phyloP scores from a whole-genome alignment of 1,140 invertebrate genomes.

The Psilanteris sp. region DNA sequence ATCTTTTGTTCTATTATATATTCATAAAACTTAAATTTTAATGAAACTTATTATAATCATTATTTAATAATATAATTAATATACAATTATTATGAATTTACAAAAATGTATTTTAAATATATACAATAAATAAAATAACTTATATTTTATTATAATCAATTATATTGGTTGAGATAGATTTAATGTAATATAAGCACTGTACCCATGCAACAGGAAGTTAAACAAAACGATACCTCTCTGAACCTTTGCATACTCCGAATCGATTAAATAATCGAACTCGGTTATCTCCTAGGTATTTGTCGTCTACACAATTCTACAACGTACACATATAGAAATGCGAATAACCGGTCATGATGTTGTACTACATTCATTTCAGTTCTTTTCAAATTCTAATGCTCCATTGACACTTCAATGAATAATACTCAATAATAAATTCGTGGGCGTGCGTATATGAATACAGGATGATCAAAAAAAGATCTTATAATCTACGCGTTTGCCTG shows the following conservation, averaged over 20 bases:
- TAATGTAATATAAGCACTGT: too few species aligned
- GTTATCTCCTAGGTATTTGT: constrained; percentile 70
- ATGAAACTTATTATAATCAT: too few species aligned
- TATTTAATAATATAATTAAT: too few species aligned
- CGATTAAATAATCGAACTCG: constrained; percentile 80
- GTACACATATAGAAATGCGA: constrained; percentile 35
- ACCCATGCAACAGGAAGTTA: constrained; percentile 78
- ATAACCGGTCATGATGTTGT: constrained; percentile 57
- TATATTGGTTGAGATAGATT: too few species aligned
- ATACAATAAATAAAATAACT: too few species aligned
- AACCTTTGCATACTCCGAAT: constrained; percentile 77
- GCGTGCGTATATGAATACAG: constrained; percentile 74
- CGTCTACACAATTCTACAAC: constrained; percentile 30
- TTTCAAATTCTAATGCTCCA: constrained; percentile 80
- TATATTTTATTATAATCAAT: too few species aligned
- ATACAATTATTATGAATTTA: too few species aligned
- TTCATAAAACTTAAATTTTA: too few species aligned
- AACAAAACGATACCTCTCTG: constrained; percentile 74
- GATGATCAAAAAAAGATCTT: constrained; percentile 74
- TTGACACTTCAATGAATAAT: constrained; percentile 81
- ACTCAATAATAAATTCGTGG: constrained; percentile 80
- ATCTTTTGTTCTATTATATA: too few species aligned
- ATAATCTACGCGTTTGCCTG: constrained; percentile 69
- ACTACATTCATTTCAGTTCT: constrained; percentile 75
- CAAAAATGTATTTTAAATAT: too few species aligned